A percentile compares a stretch with the other conserved stretches of the same genome.
These are phyloP conservation scores for Seriola rivoliana DNA, from an alignment of 2,113 vertebrate species.

Conservation along the genomic window DNA sequence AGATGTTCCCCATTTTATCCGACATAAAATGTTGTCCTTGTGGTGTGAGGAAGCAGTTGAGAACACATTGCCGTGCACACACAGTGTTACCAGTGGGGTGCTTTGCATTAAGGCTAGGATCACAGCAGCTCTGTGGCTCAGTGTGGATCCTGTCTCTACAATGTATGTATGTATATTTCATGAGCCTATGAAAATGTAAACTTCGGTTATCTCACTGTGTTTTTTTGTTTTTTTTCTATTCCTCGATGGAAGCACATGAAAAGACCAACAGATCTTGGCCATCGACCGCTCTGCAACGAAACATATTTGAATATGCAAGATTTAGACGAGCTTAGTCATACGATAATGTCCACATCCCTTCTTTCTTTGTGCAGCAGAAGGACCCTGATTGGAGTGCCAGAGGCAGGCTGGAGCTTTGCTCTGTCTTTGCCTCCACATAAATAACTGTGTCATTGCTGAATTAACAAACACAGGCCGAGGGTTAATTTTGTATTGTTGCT, in stretches of 20 bases:
- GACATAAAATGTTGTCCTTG: conserved; percentile 15
- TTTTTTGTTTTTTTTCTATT: neutral
- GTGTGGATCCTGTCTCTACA: conserved; percentile 19
- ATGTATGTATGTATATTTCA: conserved; percentile 55
- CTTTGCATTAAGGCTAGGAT: conserved; percentile 39
- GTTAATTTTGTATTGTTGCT: conserved; percentile 59
- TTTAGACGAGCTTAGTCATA: conserved; percentile 31
- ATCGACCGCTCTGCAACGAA: neutral
- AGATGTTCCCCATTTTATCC: conserved; percentile 4
- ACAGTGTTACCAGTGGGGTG: conserved; percentile 40
- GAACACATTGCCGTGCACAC: neutral
- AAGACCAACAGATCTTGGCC: conserved; percentile 3
- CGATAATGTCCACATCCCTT: conserved; percentile 23
- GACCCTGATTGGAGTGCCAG: conserved; percentile 45
- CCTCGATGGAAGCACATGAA: neutral
- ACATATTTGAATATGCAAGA: conserved; percentile 39
- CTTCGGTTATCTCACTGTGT: conserved; percentile 5
- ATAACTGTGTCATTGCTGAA: conserved; percentile 60
- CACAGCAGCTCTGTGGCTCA: conserved; percentile 18
- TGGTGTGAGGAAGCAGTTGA: conserved; percentile 12
- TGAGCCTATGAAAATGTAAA: conserved; percentile 48
- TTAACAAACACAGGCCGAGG: conserved; percentile 66
- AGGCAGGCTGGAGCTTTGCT: neutral
- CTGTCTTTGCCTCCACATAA: conserved; percentile 58
- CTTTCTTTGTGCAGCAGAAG: conserved; percentile 31